Base-by-base conservation (phyloP, 2,113 vertebrate species). In the Poecile atricapillus region DNA sequence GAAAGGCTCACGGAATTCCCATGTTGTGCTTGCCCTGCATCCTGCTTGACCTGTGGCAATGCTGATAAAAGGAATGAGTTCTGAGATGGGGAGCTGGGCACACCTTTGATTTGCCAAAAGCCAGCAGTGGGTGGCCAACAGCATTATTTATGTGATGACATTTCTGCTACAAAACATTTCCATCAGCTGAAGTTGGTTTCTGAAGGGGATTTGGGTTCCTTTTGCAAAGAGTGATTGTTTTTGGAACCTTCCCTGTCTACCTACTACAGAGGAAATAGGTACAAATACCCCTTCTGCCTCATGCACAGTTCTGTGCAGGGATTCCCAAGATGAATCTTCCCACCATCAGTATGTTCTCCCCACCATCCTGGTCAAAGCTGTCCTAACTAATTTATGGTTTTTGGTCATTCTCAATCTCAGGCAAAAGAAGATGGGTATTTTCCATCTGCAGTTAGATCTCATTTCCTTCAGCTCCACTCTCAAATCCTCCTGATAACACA, bases 251-350 rank as follows among this genome's bases (percentile, higher is more conserved):
- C 18, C 16, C 24, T 35, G 20, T 33, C 33, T 70, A 43, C 39
- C 19, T 15, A 18, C 15, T 13, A 14, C 33, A 55, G 11, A 75
- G 41, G 33, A 55, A 56, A 21, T 23, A 5, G 0, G 31, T 44
- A 83, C 60, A 84, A 55, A 44, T 39, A 59, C 2, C 28, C 7
- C 13, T 67, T 44, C 64, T 65, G 28, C 53, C 30, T 62, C 12
- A 39, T 27, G 15, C 1, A 2, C 0, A 0, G 59, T 31, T 74
- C 20, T 74, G 43, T 0, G 0, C 3, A 3, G 35, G 23, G 25
- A 25, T 5, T 73, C 6, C 47, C 21, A 35, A 17, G 4, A 33
- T 63, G 13, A 39, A 35, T 59, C 8, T 55, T 55, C 11, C 19
- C 68, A 63, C 11, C 21, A 35, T 13, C 33, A 74, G 15, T 8